These are phyloP conservation scores for Sorex fumeus DNA, from an alignment of 2,113 vertebrate genomes.

Conservation along the genomic window DNA sequence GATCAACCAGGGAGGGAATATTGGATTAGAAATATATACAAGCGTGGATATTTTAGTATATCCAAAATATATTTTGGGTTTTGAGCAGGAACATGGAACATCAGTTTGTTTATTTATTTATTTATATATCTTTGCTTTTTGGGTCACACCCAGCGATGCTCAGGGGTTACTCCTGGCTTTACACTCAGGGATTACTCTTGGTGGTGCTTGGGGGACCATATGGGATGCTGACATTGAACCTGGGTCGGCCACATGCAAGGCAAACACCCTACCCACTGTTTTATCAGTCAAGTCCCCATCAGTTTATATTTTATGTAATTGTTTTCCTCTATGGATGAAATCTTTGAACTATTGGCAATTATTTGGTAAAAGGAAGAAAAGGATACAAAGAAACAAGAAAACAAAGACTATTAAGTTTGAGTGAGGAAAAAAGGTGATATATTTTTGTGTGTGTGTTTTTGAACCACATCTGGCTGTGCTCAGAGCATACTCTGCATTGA, in stretches of 20 bases:
- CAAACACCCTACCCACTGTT: too few species aligned
- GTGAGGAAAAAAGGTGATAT: not conserved
- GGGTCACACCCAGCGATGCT: too few species aligned
- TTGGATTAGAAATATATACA: not conserved
- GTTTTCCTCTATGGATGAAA: constrained; percentile 1
- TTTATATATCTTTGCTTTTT: too few species aligned
- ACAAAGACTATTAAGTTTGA: not conserved
- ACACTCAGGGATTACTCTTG: too few species aligned
- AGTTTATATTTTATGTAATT: constrained; percentile 27
- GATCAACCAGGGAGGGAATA: too few species aligned
- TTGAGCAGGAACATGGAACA: not conserved
- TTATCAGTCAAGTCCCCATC: too few species aligned
- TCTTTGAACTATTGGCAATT: not conserved
- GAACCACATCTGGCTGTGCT: too few species aligned
- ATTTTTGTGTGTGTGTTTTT: not conserved
- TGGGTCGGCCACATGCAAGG: too few species aligned
- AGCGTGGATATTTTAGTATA: not conserved
- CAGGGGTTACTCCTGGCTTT: too few species aligned
- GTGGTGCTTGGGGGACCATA: too few species aligned
- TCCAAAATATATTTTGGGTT: constrained; percentile 14
- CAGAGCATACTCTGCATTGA: too few species aligned
- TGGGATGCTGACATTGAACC: too few species aligned
- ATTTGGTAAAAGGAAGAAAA: not conserved
- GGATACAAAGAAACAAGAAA: not conserved
- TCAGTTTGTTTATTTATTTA: not conserved